Base-by-base conservation (phyloP, 2,113 vertebrate species). In the Macquaria australasica region DNA sequence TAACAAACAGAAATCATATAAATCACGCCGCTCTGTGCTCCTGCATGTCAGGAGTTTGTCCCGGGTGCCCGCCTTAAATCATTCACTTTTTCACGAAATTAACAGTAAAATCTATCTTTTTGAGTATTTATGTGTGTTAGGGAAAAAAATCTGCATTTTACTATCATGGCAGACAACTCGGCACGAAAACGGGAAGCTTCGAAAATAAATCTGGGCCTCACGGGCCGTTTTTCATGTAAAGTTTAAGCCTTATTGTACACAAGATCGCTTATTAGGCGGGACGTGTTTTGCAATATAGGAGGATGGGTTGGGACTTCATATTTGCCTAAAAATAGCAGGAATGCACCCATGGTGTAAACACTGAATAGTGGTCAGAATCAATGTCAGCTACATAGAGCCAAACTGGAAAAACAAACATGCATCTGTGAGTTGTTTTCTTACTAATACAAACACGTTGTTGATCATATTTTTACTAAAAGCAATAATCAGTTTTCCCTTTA, bases 1-100 rank as follows among this genome's bases (percentile, higher is more conserved):
- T 7, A 59, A 80, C 70, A 74, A 85, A 84, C 76, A 77, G 58
- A 28, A 79, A 62, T 48, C 7, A 4, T 39, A 78, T 8, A 37
- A 37, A 58, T 25, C 45, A 64, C 11, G n/a, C 8, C 53, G 1
- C 34, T 34, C 58, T 31, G 79, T 18, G 70, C 16, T 3, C 34
- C 2, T 34, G 34, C 34, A 34, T 34, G 34, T 45, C 10, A 1
- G 4, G 39, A 18, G 58, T 21, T 31, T 31, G 11, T 8, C 5
- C 34, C 37, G 37, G 14, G 41, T n/a, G 31, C 1, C 11, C 69
- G 5, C 50, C 53, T 12, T 1, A 28, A 11, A 2, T 6, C 73
- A 2, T 8, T 28, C 74, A 1, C 37, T 50, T 50, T 55, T 20
- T 18, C 28, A 21, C 5, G 1, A 31, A 75, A 43, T 71, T 4